Conservation (phyloP, 2,888 invertebrate genomes). For the Glyphotaelius pellucidus region DNA sequence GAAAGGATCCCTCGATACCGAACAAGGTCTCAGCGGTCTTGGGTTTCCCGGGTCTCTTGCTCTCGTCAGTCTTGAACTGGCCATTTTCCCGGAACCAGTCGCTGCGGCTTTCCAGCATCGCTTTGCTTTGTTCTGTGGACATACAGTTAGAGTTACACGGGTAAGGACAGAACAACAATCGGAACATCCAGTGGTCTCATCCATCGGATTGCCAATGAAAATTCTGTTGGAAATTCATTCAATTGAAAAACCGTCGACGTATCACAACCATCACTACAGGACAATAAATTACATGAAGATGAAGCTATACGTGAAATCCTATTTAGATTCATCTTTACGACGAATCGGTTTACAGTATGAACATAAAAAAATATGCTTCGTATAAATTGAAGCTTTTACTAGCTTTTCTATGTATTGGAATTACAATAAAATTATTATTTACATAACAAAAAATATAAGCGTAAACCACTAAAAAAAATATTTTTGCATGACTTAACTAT, state of each 20-base stretch:
- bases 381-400: too few relatives aligned
- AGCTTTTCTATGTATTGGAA: too few relatives aligned
- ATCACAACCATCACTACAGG: too few relatives aligned
- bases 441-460: too few relatives aligned
- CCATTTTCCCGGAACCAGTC: slow-evolving; percentile 75
- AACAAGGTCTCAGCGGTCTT: slow-evolving; percentile 73
- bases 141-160: neutral
- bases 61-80: slow-evolving; percentile 74
- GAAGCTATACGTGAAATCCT: too few relatives aligned
- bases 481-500: too few relatives aligned
- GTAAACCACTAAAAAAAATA: too few relatives aligned
- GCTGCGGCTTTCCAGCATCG: slow-evolving; percentile 74
- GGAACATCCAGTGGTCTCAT: neutral
- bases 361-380: too few relatives aligned
- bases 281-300: too few relatives aligned
- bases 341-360: too few relatives aligned
- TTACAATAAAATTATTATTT: too few relatives aligned
- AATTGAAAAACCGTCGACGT: neutral
- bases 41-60: slow-evolving; percentile 73
- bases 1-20: slow-evolving; percentile 77
- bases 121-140: slow-evolving; percentile 72
- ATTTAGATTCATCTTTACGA: too few relatives aligned
- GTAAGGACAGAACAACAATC: neutral
- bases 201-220: neutral
- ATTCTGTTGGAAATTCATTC: neutral